These are phyloP conservation scores for Poecile montanus DNA, from an alignment of 2,797 vertebrate species.

Conservation along the genomic window DNA sequence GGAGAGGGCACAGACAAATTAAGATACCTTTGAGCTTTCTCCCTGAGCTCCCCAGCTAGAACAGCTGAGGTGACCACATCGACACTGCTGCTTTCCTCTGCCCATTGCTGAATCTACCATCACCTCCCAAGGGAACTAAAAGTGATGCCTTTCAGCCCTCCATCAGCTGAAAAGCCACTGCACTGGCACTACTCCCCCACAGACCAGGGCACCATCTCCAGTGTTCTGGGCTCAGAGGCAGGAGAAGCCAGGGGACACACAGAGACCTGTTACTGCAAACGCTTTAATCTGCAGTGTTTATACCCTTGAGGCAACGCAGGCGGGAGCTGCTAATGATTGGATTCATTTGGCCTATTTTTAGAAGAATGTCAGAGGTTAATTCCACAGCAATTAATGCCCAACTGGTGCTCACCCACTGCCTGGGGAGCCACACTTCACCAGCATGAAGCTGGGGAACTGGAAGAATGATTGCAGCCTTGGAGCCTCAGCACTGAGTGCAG, in stretches of 20 bases:
- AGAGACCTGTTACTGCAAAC: background rate
- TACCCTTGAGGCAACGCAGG: constrained; percentile 28
- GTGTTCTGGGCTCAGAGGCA: background rate
- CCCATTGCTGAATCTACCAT: background rate
- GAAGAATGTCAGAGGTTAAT: constrained; percentile 79
- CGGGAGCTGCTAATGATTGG: constrained; percentile 71
- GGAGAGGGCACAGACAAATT: background rate
- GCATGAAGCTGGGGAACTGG: background rate
- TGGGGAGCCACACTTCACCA: background rate
- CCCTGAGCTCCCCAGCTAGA: background rate
- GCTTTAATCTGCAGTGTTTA: constrained; percentile 20
- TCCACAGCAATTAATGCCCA: constrained; percentile 70
- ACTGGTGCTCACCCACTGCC: constrained; percentile 39
- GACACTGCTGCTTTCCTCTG: background rate
- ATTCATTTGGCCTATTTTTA: constrained; percentile 78
- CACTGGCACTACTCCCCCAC: background rate
- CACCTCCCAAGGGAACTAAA: fast-evolving
- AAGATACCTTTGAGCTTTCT: background rate
- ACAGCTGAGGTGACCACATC: background rate
- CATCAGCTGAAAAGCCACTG: background rate
- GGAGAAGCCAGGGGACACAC: background rate
- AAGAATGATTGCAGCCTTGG: fast-evolving
- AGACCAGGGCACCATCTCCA: background rate
- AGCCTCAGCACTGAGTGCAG: background rate
- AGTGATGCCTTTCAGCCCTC: background rate